These are phyloP conservation scores for Thalpophila matura DNA, from an alignment of 2,888 invertebrate species.

Conservation along the genomic window DNA sequence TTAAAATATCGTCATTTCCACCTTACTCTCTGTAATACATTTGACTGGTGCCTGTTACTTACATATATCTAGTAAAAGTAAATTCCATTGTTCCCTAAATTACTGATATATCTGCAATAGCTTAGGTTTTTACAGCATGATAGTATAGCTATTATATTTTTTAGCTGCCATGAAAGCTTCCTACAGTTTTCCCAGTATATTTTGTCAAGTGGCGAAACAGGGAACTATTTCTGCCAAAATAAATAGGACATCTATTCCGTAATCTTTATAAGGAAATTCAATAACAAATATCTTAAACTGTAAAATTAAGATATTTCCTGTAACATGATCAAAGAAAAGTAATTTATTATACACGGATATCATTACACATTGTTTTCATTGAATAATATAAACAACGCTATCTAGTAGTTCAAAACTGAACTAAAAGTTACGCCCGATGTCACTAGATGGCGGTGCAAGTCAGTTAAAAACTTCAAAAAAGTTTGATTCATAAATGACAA, in stretches of 20 bases:
- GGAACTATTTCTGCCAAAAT: too few relatives aligned
- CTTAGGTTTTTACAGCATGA: not conserved
- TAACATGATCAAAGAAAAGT: too few relatives aligned
- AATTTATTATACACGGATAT: too few relatives aligned
- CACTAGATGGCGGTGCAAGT: slow-evolving; percentile 20
- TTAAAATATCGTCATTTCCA: slow-evolving; percentile 29
- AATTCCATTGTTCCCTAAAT: slow-evolving; percentile 30
- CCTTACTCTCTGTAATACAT: slow-evolving; percentile 21
- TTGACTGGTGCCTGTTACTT: slow-evolving; percentile 30
- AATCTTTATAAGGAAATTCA: too few relatives aligned
- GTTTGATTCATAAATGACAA: not conserved
- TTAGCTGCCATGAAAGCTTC: too few relatives aligned
- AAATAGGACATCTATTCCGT: too few relatives aligned
- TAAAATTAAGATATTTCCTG: too few relatives aligned
- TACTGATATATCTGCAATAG: not conserved
- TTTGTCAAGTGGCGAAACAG: too few relatives aligned
- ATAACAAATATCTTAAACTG: too few relatives aligned
- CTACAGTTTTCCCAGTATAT: too few relatives aligned
- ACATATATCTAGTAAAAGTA: slow-evolving; percentile 30
- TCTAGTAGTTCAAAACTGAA: not conserved
- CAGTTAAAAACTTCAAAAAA: not conserved
- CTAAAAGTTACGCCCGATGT: not conserved
- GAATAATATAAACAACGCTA: slow-evolving; percentile 17
- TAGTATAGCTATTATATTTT: not conserved
- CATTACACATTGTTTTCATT: too few relatives aligned